Base-by-base conservation (phyloP, 2,888 invertebrate genomes). In the Protonemura montana region DNA sequence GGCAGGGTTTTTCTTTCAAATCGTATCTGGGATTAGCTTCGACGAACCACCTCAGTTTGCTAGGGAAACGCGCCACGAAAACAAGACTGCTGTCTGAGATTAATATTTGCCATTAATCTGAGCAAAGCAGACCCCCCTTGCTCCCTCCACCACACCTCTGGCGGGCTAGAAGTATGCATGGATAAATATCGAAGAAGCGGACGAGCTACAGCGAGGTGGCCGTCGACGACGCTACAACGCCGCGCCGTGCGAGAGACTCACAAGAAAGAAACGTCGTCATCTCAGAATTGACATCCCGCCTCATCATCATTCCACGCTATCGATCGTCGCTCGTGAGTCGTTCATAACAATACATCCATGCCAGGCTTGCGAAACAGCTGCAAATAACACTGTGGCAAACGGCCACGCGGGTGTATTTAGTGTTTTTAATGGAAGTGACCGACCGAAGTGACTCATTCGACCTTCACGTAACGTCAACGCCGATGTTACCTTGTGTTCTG, bases 41-140 rank as follows among this genome's bases (percentile, higher is more conserved):
- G 35, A 6, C 10, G 35, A 35, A 35, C 35, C 35, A 35, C 35
- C 35, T 35, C 35, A 13, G 3, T 21, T 21, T 10, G 59, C 6
- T 59, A 21, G 21, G 1, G 10, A 59, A 1, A 7, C 59, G 16
- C 59, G 59, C 59, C 16, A 21, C 59, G 59, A 21, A 10, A 59
- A 59, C 59, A 59, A 59, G 59, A 10, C 59, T 35, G 59, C 6
- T 13, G 59, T 10, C 21, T 59, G 59, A 59, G 59, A 59, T 59
- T 59, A 59, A 59, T 59, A 59, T 59, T 59, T 59, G 59, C 59
- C 59, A 59, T 59, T 59, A 59, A 59, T 59, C 59, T 21, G 59
- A 35, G 35, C 35, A 35, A 35, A 35, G 35, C 35, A 35, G 35
- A 3, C 35, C 59, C 59, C 21, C 21, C 59, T 59, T 21, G 59